Conservation (phyloP, 1,140 invertebrate genomes). For the Sarcophaga peregrina region DNA sequence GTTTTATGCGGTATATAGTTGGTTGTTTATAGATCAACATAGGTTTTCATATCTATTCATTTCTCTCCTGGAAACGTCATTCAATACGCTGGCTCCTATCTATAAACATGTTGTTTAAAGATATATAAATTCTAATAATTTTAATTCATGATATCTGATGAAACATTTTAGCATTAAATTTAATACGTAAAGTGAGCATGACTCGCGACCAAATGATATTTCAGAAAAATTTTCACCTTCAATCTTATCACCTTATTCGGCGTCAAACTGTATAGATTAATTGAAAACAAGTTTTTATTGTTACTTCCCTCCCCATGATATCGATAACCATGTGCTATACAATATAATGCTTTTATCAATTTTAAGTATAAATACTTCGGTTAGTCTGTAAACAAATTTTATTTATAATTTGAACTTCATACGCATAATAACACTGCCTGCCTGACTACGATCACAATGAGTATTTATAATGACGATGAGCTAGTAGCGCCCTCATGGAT, state of each 20-base stretch:
- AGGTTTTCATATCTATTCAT: too few relatives aligned
- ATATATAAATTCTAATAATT: too few relatives aligned
- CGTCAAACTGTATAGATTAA: not conserved
- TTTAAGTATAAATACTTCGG: too few relatives aligned
- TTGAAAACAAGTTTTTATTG: too few relatives aligned
- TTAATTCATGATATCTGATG: not conserved
- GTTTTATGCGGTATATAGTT: too few relatives aligned
- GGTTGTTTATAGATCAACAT: too few relatives aligned
- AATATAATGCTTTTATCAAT: too few relatives aligned
- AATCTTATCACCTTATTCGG: not conserved
- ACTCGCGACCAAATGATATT: not conserved
- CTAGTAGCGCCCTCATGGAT: conserved; percentile 44
- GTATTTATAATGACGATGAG: conserved; percentile 44
- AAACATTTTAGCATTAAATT: not conserved
- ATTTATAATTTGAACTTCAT: not conserved
- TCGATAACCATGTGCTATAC: too few relatives aligned
- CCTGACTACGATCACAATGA: not conserved
- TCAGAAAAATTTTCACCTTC: not conserved
- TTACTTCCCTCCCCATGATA: too few relatives aligned
- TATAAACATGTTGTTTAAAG: too few relatives aligned
- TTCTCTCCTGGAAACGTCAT: too few relatives aligned
- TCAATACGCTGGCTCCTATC: too few relatives aligned
- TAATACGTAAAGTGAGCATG: not conserved
- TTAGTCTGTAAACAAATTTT: not conserved
- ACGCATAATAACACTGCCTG: not conserved